Evolutionary conservation across 2,113 vertebrate genomes (phyloP).

Genomic region (Pseudorectes ferrugineus): DNA sequence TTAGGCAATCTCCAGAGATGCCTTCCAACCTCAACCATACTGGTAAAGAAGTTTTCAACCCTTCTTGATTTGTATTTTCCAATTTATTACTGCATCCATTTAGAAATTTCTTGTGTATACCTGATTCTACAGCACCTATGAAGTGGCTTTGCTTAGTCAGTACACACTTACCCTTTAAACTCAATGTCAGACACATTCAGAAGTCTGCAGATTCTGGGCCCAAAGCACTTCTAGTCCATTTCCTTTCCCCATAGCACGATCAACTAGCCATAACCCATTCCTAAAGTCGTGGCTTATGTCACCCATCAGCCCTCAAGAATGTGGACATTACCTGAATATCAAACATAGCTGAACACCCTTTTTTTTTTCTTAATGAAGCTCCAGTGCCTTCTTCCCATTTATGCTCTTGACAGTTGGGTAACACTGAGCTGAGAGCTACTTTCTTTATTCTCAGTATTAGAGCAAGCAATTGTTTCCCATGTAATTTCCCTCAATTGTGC

Average conservation of each 20-base stretch:
- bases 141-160: not conserved
- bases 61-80: not conserved
- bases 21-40: not conserved
- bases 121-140: not conserved
- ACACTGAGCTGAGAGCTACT: not conserved
- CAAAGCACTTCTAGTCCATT: not conserved
- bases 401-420: not conserved
- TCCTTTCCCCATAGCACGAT: not conserved
- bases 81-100: not conserved
- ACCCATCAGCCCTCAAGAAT: not conserved
- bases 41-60: not conserved
- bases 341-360: accelerated
- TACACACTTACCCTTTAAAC: not conserved
- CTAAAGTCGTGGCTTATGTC: not conserved
- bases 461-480: not conserved
- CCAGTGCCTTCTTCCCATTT: not conserved
- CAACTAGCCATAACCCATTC: not conserved
- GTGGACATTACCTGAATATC: not conserved
- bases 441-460: not conserved
- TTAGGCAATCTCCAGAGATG: not conserved
- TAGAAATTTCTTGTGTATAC: not conserved
- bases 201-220: not conserved
- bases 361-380: not conserved
- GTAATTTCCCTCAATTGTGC: not conserved
- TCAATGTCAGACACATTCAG: not conserved